phyloP scores from a whole-genome alignment of 2,113 vertebrate species.

The Lagopus muta region DNA sequence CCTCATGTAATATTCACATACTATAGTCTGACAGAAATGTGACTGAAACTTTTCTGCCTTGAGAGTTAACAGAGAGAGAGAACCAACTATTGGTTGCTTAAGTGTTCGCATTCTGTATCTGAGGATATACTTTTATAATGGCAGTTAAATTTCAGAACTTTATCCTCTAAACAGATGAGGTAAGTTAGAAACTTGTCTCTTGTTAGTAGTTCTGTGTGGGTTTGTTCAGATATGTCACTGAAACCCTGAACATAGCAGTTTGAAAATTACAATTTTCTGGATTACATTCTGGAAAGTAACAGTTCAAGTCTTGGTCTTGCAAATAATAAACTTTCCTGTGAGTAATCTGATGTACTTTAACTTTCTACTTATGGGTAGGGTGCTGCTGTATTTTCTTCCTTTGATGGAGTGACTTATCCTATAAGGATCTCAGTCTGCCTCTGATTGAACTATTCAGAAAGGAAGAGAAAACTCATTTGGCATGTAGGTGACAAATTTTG shows the following conservation, averaged over 20 bases:
- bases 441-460: background rate
- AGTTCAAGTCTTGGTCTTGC: background rate
- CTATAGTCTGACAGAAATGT: background rate
- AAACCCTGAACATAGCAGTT: background rate
- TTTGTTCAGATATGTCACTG: background rate
- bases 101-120: background rate
- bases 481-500: background rate
- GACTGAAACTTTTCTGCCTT: background rate
- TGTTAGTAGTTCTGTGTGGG: background rate
- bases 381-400: background rate
- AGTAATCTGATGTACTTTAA: background rate
- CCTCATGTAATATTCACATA: background rate
- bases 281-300: background rate
- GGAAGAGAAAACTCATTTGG: background rate
- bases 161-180: background rate
- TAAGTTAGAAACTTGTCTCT: background rate
- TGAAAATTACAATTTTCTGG: background rate
- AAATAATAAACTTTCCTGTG: background rate
- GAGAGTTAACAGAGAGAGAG: background rate
- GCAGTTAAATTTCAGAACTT: slow-evolving; percentile 9
- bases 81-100: background rate
- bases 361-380: background rate
- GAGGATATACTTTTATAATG: background rate
- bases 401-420: background rate
- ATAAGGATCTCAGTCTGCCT: background rate